Evolutionary conservation across 2,888 invertebrate species (phyloP), one percentile per base, ranked within the genome.

Genomic region (Pyrocoelia pectoralis): DNA sequence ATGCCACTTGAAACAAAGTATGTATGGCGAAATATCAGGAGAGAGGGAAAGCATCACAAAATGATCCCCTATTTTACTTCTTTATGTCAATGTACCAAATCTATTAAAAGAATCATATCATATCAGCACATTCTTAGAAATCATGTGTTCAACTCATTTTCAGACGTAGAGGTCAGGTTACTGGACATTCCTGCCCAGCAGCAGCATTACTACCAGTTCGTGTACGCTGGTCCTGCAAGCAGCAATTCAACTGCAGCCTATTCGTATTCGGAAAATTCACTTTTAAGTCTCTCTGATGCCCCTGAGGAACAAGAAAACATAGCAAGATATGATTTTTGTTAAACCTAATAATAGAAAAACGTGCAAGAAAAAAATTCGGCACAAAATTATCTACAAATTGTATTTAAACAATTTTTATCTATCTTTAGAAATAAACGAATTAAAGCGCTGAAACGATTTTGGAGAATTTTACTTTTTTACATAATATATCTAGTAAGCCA

Each of bases 81-180:
- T 33, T 52, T 52, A 38, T 52, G 40, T 52, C 38, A 40, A 52
- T 52, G 52, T 52, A 52, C 18, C 17, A n/a, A 52, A 52, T 17
- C 40, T 17, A 15, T 17, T n/a, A 52, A 4, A 29, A 51, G 15
- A 29, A 51, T 51, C 29, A 33, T 38, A 3, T 10, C 52, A 15
- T 33, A 33, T 33, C 33, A 52, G 18, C 40, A 52, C 12, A 33
- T 38, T 52, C 15, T 52, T 38, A 52, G 18, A 52, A 52, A 52
- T 52, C 10, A 18, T 17, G 52, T 52, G 40, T 52, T 52, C 18
- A 33, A 52, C 14, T 2, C 52, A 33, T 33, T 52, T 18, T 38
- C 52, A 38, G 38, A 15, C 17, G 38, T 38, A 40, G 52, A 52
- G 15, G 52, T 38, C 14, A n/a, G n/a, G n/a, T n/a, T n/a, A n/a